phyloP scores from a whole-genome alignment of 2,113 vertebrate species.

The Ailuropoda melanoleuca region DNA sequence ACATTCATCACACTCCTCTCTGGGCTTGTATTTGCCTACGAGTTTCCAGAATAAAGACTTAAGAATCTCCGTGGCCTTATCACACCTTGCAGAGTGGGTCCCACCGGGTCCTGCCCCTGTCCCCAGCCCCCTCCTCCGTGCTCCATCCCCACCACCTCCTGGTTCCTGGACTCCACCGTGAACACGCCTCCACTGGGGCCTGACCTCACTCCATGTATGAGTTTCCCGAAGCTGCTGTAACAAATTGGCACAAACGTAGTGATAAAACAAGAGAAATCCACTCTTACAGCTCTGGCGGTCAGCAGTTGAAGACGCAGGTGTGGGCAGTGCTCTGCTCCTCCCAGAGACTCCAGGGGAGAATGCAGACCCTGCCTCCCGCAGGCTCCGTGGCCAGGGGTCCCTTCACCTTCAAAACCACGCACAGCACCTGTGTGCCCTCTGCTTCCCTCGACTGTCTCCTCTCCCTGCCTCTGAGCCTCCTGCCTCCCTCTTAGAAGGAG shows the following conservation, averaged over 20 bases:
- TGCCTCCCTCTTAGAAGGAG: too few relatives aligned
- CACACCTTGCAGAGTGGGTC: fast-evolving
- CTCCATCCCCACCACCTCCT: fast-evolving
- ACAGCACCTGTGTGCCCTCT: not conserved
- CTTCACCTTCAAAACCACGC: fast-evolving
- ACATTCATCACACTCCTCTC: too few relatives aligned
- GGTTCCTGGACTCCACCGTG: not conserved
- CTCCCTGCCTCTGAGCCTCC: not conserved
- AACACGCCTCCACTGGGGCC: not conserved
- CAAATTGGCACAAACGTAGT: too few relatives aligned
- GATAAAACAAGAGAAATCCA: not conserved
- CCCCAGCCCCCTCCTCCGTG: fast-evolving
- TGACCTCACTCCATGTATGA: fast-evolving
- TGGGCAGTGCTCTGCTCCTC: fast-evolving
- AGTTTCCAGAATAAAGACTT: not conserved
- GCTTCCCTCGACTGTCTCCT: not conserved
- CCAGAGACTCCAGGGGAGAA: not conserved
- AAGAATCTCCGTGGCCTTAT: fast-evolving
- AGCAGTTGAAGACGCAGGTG: fast-evolving
- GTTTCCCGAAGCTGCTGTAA: not conserved
- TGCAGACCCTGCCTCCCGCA: not conserved
- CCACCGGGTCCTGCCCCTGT: fast-evolving
- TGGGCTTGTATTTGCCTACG: too few relatives aligned
- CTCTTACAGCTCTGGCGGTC: not conserved
- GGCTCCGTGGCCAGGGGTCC: not conserved